phyloP scores from a whole-genome alignment of 2,113 vertebrate genomes.

The Corvus moneduloides region DNA sequence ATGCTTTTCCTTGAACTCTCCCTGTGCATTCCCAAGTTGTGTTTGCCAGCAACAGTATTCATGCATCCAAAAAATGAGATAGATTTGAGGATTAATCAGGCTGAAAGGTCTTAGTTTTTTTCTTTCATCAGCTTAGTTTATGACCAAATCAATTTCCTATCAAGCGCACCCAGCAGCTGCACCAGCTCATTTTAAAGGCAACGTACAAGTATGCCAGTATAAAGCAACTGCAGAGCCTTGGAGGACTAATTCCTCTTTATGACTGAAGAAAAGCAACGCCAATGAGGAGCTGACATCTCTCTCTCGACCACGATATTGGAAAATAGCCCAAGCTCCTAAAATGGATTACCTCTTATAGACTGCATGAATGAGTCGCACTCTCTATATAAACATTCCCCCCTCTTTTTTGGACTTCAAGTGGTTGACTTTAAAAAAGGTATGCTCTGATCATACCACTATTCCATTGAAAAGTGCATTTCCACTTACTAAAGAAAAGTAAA shows the following conservation, averaged over 20 bases:
- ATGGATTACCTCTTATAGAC: neutral
- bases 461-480: neutral
- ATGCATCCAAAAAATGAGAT: neutral
- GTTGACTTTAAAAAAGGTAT: neutral
- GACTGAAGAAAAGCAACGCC: neutral
- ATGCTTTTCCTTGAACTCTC: neutral
- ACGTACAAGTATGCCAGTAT: neutral
- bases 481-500: neutral
- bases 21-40: neutral
- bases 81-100: neutral
- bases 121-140: neutral
- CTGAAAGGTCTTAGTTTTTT: neutral
- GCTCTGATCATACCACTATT: neutral
- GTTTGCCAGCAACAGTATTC: neutral
- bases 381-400: neutral
- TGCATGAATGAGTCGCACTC: neutral
- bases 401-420: neutral
- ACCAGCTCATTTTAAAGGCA: neutral
- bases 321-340: neutral
- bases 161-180: neutral
- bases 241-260: neutral
- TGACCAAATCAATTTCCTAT: neutral
- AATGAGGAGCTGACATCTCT: neutral
- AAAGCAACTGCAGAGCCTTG: neutral
- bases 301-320: accelerated